phyloP scores from a whole-genome alignment of 2,888 invertebrate species.

The Homarus gammarus region DNA sequence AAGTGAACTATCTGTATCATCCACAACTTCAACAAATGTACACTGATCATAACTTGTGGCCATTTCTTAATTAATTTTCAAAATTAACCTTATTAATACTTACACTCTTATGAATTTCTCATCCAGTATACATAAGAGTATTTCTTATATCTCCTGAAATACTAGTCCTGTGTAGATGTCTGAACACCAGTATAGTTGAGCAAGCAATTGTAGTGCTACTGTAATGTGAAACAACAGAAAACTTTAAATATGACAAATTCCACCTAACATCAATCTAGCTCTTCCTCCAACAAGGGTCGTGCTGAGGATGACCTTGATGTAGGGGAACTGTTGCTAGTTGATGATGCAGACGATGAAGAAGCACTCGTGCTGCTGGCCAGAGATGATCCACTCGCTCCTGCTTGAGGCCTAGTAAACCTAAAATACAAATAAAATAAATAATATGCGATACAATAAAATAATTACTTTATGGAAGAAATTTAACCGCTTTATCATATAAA shows the following conservation, averaged over 20 bases:
- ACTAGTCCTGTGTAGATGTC: constrained; percentile 25
- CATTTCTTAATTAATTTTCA: neutral
- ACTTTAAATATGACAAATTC: constrained; percentile 20
- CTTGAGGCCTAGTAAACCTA: constrained; percentile 38
- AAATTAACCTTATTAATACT: neutral
- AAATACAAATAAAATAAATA: neutral
- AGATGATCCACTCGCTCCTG: constrained; percentile 37
- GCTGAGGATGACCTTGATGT: constrained; percentile 45
- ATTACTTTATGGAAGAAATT: too few species aligned
- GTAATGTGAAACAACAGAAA: constrained; percentile 41
- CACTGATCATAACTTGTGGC: neutral
- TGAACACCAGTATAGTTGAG: constrained; percentile 52
- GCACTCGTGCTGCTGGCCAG: constrained; percentile 47
- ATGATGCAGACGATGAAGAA: constrained; percentile 40
- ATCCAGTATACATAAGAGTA: neutral
- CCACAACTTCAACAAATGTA: neutral
- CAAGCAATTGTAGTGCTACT: constrained; percentile 51
- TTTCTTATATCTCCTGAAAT: neutral
- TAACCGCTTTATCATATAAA: too few species aligned
- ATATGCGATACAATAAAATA: neutral
- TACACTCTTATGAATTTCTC: neutral
- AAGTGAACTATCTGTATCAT: neutral
- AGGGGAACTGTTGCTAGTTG: constrained; percentile 40
- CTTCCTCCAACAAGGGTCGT: constrained; percentile 59
- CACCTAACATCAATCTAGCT: constrained; percentile 61